These are phyloP conservation scores for Lophotis ruficrista DNA, from an alignment of 2,113 vertebrate genomes.

Conservation along the genomic window DNA sequence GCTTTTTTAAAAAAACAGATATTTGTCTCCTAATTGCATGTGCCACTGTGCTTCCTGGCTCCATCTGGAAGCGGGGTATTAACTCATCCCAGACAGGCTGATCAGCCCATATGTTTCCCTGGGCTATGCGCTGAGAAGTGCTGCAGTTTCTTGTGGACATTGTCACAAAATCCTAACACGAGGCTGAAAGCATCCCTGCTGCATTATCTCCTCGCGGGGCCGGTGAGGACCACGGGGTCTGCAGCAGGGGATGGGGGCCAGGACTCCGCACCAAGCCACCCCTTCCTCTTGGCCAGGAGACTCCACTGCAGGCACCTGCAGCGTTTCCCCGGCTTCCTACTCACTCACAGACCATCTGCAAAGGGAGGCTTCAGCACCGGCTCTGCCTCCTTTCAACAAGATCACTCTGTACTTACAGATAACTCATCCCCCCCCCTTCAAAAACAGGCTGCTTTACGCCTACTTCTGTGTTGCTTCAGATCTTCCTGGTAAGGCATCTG, in stretches of 20 bases:
- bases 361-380: background rate
- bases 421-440: background rate
- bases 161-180: background rate
- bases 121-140: background rate
- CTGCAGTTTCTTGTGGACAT: background rate
- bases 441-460: slow-evolving; percentile 50
- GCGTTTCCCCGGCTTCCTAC: slow-evolving; percentile 6
- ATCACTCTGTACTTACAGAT: slow-evolving; percentile 49
- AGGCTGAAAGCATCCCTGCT: background rate
- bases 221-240: background rate
- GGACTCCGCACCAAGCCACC: background rate
- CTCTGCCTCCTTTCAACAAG: slow-evolving; percentile 11
- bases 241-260: background rate
- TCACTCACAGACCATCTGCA: slow-evolving; percentile 47
- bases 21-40: slow-evolving; percentile 49
- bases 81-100: slow-evolving; percentile 51
- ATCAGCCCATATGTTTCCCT: slow-evolving; percentile 53
- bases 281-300: background rate
- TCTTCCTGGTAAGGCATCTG: slow-evolving; percentile 54
- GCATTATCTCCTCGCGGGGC: background rate
- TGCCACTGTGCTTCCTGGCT: slow-evolving; percentile 48
- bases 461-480: background rate
- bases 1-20: background rate
- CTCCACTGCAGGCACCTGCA: slow-evolving; percentile 21
- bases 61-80: slow-evolving; percentile 39